Conservation (phyloP, 53 echinoderm and acorn worm species). For the Echinometra lucunter region DNA sequence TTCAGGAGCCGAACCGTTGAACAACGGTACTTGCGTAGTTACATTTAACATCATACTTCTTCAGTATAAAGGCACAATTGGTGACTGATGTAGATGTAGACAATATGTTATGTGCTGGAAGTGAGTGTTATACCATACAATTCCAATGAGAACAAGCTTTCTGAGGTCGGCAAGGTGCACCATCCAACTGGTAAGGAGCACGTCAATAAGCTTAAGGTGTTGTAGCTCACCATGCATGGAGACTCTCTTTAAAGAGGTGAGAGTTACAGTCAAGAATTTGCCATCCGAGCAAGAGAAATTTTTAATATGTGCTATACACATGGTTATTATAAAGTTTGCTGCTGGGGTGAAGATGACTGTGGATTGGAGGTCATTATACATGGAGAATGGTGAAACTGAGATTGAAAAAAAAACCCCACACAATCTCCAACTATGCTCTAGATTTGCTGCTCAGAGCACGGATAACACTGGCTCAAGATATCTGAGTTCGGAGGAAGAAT, state of each 20-base stretch:
- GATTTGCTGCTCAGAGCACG: conserved; percentile 73
- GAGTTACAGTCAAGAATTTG: neutral
- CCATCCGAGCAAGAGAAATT: conserved; percentile 60
- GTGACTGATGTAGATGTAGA: conserved; percentile 13
- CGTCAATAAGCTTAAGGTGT: conserved; percentile 59
- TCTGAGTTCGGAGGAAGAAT: conserved; percentile 61
- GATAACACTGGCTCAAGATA: conserved; percentile 66
- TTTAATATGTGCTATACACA: conserved; percentile 70
- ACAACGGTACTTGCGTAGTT: neutral
- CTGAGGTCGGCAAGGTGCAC: conserved; percentile 71
- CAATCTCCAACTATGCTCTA: conserved; percentile 71
- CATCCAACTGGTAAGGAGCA: conserved; percentile 71
- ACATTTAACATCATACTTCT: neutral
- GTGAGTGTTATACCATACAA: neutral
- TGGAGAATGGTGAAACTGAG: conserved; percentile 71
- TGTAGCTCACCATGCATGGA: conserved; percentile 59
- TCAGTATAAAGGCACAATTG: neutral
- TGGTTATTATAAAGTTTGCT: conserved; percentile 77
- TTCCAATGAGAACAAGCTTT: conserved; percentile 35
- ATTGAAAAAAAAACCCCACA: neutral
- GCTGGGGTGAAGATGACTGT: conserved; percentile 47
- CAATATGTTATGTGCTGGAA: neutral
- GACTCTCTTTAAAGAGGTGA: neutral
- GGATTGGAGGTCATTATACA: conserved; percentile 69
- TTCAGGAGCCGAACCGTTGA: neutral